Percentiles rank a stretch among this genome's conserved stretches.
These are phyloP conservation scores for Macroteleia sp. DNA, from an alignment of 2,888 invertebrate species.

Conservation along the genomic window DNA sequence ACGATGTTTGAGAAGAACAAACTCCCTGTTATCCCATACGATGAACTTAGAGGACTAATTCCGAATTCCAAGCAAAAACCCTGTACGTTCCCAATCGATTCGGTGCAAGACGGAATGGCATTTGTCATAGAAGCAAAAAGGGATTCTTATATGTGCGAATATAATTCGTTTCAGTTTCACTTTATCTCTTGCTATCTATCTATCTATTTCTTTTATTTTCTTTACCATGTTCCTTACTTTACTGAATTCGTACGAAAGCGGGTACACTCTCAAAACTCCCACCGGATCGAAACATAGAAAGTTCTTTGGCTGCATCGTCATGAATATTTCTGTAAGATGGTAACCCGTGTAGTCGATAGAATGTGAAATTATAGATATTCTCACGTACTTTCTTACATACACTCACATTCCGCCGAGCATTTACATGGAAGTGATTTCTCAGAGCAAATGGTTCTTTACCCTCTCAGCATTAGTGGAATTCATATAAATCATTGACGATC, in stretches of 20 bases:
- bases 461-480: too few relatives aligned
- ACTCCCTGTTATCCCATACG: conserved; percentile 12
- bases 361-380: conserved; percentile 54
- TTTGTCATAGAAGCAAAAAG: conserved; percentile 46
- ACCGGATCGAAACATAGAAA: conserved; percentile 39
- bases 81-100: conserved; percentile 27
- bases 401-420: neutral
- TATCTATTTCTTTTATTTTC: conserved; percentile 29
- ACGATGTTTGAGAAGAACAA: conserved; percentile 27
- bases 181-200: conserved; percentile 40
- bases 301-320: conserved; percentile 40
- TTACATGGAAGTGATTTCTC: too few relatives aligned
- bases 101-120: conserved; percentile 18
- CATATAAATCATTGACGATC: neutral
- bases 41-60: conserved; percentile 42
- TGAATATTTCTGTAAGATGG: conserved; percentile 61
- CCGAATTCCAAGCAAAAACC: conserved; percentile 37
- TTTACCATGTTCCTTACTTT: conserved; percentile 48
- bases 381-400: conserved; percentile 18
- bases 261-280: conserved; percentile 49
- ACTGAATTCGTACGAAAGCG: conserved; percentile 37
- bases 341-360: conserved; percentile 47
- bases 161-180: conserved; percentile 56
- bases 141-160: conserved; percentile 44
- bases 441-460: too few relatives aligned